Base-by-base conservation (phyloP, 2,797 vertebrate genomes). In the Eospalax fontanierii region DNA sequence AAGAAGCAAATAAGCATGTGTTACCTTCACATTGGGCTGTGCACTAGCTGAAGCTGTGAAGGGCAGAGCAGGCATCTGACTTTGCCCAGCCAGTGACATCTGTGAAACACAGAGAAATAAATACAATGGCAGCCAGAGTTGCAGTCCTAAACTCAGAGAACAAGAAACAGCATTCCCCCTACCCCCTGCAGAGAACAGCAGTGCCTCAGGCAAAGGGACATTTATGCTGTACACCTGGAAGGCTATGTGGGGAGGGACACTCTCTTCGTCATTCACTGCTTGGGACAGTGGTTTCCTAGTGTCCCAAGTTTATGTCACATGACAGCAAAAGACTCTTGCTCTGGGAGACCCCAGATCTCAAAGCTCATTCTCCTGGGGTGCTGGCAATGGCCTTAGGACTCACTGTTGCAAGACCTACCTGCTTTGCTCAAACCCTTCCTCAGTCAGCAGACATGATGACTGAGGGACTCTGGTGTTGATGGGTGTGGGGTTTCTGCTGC, bases 311-410 rank as follows among this genome's bases (percentile, higher is more conserved):
- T 63, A 4, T 0, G 2, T 24, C 2, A 22, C 30, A 1, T 35
- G 26, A 28, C 54, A 28, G 6, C 3, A 65, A 21, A 46, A 70
- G 38, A 38, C 18, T 65, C 43, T 38, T 8, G 2, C 35, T 71
- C 8, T 54, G 6, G 19, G 9, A 6, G 46, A 2, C 21, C 79
- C 26, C 1, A 0, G 40, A 70, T 19, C 40, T 33, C 38, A 35
- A 7, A 10, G 46, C 35, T 43, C 30, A 1, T 4, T 19, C 0
- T 84, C 63, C 26, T 22, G n/a, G 14, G 33, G 6, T 68, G 33
- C 1, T 0, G 0, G 22, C 0, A 1, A 22, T 0, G 15, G 18
- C 35, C 59, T 3, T 5, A 0, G 2, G 26, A 15, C 38, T 2
- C 54, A 0, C 12, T 1, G 26, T 4, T 15, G n/a, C 8, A 21